These are phyloP conservation scores for Drosophila seguyi DNA, from an alignment of 1,140 invertebrate species.

Conservation along the genomic window DNA sequence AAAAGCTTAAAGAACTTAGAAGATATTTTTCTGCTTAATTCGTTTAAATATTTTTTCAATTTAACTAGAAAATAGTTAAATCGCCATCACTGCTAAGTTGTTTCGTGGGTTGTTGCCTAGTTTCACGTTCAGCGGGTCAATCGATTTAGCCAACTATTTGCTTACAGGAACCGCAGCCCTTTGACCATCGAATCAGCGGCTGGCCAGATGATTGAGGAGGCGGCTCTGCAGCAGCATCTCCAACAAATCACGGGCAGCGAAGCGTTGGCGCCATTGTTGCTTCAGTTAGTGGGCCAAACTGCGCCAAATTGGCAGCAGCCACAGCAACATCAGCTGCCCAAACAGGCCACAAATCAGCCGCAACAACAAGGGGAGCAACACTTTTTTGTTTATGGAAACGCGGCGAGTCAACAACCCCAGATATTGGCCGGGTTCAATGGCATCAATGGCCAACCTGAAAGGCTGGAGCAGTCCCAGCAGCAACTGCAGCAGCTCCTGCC, in stretches of 20 bases:
- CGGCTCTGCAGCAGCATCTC: conserved; percentile 47
- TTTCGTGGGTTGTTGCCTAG: conserved; percentile 14
- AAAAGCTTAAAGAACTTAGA: background rate
- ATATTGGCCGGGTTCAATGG: conserved; percentile 76
- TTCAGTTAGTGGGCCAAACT: conserved; percentile 68
- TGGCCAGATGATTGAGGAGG: conserved; percentile 55
- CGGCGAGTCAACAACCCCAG: conserved; percentile 74
- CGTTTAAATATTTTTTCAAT: background rate
- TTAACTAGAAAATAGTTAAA: background rate
- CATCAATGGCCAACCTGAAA: conserved; percentile 59
- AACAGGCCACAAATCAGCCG: conserved; percentile 24
- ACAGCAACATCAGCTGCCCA: conserved; percentile 8
- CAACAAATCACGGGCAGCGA: conserved; percentile 62
- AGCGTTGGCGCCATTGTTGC: conserved; percentile 71
- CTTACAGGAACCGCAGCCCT: conserved; percentile 44
- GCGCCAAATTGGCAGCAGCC: conserved; percentile 69
- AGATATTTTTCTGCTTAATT: background rate
- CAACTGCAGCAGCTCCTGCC: conserved; percentile 31
- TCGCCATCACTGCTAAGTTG: background rate
- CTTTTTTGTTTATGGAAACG: conserved; percentile 70
- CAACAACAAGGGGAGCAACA: conserved; percentile 42
- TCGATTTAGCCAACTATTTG: conserved; percentile 52
- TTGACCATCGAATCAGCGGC: conserved; percentile 42
- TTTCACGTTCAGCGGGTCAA: conserved; percentile 47
- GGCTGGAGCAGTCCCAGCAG: conserved; percentile 18